Evolutionary conservation across 64 coral and sea anemone species (phyloP).

Genomic region (Actinia equina): DNA sequence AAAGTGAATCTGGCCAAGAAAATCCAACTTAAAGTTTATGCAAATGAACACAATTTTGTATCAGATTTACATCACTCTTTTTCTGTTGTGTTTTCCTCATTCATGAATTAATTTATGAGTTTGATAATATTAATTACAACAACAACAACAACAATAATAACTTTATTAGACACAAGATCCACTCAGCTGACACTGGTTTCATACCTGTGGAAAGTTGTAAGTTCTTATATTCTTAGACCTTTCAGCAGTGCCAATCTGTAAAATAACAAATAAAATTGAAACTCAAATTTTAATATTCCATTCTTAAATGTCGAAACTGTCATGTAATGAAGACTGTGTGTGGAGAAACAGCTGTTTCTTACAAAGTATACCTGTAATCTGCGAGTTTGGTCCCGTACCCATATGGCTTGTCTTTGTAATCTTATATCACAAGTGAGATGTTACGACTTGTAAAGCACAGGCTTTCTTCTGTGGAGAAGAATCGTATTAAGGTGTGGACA

Average conservation of each 20-base stretch:
- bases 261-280: not conserved
- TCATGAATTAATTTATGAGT: too few species aligned
- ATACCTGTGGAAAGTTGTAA: constrained; percentile 78
- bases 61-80: too few species aligned
- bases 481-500: too few species aligned
- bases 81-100: too few species aligned
- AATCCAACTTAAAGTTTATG: too few species aligned
- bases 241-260: constrained; percentile 66
- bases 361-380: constrained; percentile 61
- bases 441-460: constrained; percentile 73
- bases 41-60: too few species aligned
- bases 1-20: too few species aligned
- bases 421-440: constrained; percentile 60
- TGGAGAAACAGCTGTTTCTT: too few species aligned
- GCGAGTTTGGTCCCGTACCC: constrained; percentile 48
- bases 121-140: too few species aligned
- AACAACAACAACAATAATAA: too few species aligned
- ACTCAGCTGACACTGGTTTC: too few species aligned
- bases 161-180: too few species aligned
- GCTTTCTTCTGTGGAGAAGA: constrained; percentile 58
- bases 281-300: not conserved
- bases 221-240: constrained; percentile 81
- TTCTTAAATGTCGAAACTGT: not conserved
- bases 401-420: constrained; percentile 47
- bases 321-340: not conserved